A percentile compares a stretch with the other conserved stretches of the same genome.
Conservation (phyloP, 2,797 vertebrate species). For the Sebastes umbrosus region DNA sequence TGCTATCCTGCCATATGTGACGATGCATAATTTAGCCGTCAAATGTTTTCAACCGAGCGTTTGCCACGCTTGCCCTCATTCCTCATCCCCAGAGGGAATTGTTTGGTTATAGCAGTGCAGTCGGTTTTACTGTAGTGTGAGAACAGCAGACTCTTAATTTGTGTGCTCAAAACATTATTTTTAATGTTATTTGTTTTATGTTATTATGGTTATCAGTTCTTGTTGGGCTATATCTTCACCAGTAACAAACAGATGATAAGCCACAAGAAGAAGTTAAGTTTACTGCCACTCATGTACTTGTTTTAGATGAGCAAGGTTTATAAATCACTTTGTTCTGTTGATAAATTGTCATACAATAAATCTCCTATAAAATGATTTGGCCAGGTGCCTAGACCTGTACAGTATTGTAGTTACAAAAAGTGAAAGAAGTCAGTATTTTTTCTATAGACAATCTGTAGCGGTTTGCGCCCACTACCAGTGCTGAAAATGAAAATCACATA, state of each 20-base stretch:
- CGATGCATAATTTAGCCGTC: slow-evolving; percentile 83
- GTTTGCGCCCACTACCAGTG: neutral
- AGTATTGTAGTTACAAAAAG: neutral
- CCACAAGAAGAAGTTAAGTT: neutral
- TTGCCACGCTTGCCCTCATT: slow-evolving; percentile 75
- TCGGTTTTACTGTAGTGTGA: neutral
- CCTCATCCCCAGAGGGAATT: slow-evolving; percentile 49
- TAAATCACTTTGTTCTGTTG: neutral
- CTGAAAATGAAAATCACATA: slow-evolving; percentile 5
- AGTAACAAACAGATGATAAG: neutral
- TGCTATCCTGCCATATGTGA: slow-evolving; percentile 79
- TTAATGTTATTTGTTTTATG: neutral
- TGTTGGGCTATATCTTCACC: neutral
- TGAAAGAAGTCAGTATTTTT: neutral
- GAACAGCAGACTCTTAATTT: neutral
- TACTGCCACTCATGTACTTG: neutral
- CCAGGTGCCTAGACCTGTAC: neutral
- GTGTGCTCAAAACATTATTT: neutral
- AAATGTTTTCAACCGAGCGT: slow-evolving; percentile 62
- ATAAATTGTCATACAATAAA: neutral
- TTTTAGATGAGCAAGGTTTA: neutral
- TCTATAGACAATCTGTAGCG: neutral
- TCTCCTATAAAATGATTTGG: neutral
- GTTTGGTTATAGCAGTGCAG: slow-evolving; percentile 41
- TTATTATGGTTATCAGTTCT: neutral